Base-by-base conservation (phyloP, 2,888 invertebrate species). In the Mythimna albipuncta region DNA sequence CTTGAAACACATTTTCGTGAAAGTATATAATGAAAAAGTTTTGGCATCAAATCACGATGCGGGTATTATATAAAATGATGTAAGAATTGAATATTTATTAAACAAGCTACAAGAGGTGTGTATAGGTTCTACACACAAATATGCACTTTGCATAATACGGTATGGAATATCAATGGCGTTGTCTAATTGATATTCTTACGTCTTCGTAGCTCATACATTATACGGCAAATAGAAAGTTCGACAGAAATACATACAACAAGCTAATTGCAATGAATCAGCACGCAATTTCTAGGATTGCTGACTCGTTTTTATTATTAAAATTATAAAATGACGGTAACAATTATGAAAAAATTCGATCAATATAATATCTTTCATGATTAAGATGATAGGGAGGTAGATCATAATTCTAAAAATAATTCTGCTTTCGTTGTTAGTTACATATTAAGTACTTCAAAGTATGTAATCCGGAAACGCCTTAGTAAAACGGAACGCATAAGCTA, bases 61-160 rank as follows among this genome's bases (percentile, higher is more conserved):
- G 47, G 59, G 54, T 61, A 38, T 47, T n/a, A 16, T 21, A 21
- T 57, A 72, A 52, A 79, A 52, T 35, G 13, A 62, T 52, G 61
- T 57, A 52, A 2, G n/a, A n/a, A 55, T 62, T 44, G 41, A 75
- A 66, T 79, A 66, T 68, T 47, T 54, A 79, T 68, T 47, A 54
- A 62, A 55, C 64, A 47, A 69, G 62, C 47, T 55, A 41, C 54
- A 81, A 65, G 63, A 59, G 47, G 58, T 59, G 38, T 38, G 7
- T 73, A 61, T 38, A 7, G 21, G 61, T 79, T 72, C 50, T 59
- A 65, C 44, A 61, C 50, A 65, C 57, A 82, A 62, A 59, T 71
- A 85, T 88, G 85, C 85, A 65, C 79, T 86, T 90, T 89, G 90
- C 88, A 87, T 90, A 90, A 88, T 89, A 72, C 54, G 57, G 38